Percentiles rank a stretch among this genome's conserved stretches.
Conservation (phyloP, 2,888 invertebrate species). For the Apoderus coryli region DNA sequence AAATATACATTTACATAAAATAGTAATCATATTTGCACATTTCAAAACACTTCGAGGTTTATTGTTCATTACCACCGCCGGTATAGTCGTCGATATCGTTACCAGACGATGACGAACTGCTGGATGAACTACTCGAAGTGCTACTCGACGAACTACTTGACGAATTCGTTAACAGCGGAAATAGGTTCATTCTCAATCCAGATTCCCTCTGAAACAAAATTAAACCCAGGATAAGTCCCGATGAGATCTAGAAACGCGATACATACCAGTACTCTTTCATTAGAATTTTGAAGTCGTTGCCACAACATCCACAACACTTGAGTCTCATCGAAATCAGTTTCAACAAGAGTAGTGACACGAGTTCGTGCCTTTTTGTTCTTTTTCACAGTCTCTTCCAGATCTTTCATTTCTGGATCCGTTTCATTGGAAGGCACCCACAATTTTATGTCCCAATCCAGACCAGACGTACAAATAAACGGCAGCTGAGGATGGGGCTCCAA, state of each 20-base stretch:
- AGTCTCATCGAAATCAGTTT: conserved; percentile 24
- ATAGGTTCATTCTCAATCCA: conserved; percentile 3
- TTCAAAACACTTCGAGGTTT: too few species aligned
- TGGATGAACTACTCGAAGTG: conserved; percentile 10
- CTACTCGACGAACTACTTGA: conserved; percentile 7
- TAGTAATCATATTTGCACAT: too few species aligned
- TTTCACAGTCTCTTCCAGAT: conserved; percentile 33
- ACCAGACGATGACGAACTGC: neutral
- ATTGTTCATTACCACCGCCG: too few species aligned
- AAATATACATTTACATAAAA: too few species aligned
- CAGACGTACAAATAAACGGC: conserved; percentile 82
- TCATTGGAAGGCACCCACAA: conserved; percentile 73
- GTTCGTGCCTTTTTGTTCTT: conserved; percentile 21
- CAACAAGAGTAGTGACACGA: conserved; percentile 11
- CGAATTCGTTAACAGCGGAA: conserved; percentile 4
- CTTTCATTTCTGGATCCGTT: conserved; percentile 40
- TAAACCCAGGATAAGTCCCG: conserved; percentile 3
- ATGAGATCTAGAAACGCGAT: neutral
- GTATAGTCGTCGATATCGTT: too few species aligned
- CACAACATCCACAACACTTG: conserved; percentile 31
- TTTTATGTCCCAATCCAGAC: conserved; percentile 83
- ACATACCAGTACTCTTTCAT: too few species aligned
- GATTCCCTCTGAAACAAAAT: conserved; percentile 5
- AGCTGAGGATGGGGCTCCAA: conserved; percentile 80
- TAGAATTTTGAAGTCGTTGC: conserved; percentile 24